These are phyloP conservation scores for Vannuccia rotundouncinata DNA, from an alignment of 2,888 invertebrate species.

Conservation along the genomic window DNA sequence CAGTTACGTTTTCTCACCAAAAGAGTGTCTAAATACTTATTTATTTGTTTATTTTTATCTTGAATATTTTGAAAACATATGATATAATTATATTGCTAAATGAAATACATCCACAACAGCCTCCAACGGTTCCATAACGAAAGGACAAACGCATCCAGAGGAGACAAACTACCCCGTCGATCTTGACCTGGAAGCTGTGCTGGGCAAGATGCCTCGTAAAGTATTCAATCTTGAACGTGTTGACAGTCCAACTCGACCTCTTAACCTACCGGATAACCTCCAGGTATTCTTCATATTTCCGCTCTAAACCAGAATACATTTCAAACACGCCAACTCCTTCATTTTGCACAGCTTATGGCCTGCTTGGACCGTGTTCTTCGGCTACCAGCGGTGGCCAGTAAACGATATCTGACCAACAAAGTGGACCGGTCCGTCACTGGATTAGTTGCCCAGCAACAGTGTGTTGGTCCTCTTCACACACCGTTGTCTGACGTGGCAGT, in stretches of 20 bases:
- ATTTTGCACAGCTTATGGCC: conserved; percentile 63
- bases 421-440: conserved; percentile 78
- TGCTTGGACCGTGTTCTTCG: conserved; percentile 71
- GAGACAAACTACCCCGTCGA: conserved; percentile 79
- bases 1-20: no score
- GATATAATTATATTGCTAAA: no score
- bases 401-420: conserved; percentile 88
- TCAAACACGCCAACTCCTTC: no score
- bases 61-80: no score
- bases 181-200: conserved; percentile 76
- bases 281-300: conserved; percentile 11
- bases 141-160: no score
- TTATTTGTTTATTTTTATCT: no score
- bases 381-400: conserved; percentile 84
- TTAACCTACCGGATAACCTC: conserved; percentile 30
- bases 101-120: no score
- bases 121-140: no score
- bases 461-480: conserved; percentile 90
- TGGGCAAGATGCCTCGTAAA: conserved; percentile 78
- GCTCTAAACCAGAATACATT: no score
- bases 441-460: conserved; percentile 86
- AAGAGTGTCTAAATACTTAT: no score
- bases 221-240: conserved; percentile 50
- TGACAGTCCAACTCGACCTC: neutral
- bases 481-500: conserved; percentile 90